Evolutionary conservation across 1,140 invertebrate species (phyloP).

Genomic region (Globodera ellingtonae): DNA sequence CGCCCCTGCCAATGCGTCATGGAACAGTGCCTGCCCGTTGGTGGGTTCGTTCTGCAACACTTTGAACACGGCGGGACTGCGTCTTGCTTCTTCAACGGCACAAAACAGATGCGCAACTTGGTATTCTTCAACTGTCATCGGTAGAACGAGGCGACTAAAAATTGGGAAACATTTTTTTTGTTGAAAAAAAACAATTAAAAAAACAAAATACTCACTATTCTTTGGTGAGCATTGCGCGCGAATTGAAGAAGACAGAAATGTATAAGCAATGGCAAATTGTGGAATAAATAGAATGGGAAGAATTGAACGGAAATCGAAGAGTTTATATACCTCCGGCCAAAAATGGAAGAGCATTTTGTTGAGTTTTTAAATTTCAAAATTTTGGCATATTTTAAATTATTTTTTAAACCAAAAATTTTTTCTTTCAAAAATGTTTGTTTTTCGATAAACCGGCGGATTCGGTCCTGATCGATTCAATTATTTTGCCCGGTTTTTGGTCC

Average conservation of each 20-base stretch:
- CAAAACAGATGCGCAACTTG: slow-evolving; percentile 86
- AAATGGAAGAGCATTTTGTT: too few relatives aligned
- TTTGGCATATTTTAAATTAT: too few relatives aligned
- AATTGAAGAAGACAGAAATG: not conserved
- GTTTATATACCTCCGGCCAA: too few relatives aligned
- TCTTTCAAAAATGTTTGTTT: too few relatives aligned
- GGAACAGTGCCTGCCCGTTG: slow-evolving; percentile 80
- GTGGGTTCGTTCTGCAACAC: slow-evolving; percentile 95
- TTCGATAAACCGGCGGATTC: too few relatives aligned
- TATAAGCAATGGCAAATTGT: too few relatives aligned
- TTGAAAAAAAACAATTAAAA: not conserved
- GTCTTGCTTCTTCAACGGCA: slow-evolving; percentile 97
- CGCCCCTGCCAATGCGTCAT: slow-evolving; percentile 80
- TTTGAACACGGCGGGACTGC: slow-evolving; percentile 97
- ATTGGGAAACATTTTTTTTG: not conserved
- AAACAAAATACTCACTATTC: slow-evolving; percentile 59
- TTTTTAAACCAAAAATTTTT: too few relatives aligned
- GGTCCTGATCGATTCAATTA: too few relatives aligned
- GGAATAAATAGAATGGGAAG: too few relatives aligned
- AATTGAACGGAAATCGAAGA: too few relatives aligned
- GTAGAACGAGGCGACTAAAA: slow-evolving; percentile 63
- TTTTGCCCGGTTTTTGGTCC: too few relatives aligned
- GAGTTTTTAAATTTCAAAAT: too few relatives aligned
- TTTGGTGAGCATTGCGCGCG: slow-evolving; percentile 57
- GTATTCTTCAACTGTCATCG: slow-evolving; percentile 63